Base-by-base conservation (phyloP, 1,140 invertebrate genomes). In the Tetragnatha versicolor region DNA sequence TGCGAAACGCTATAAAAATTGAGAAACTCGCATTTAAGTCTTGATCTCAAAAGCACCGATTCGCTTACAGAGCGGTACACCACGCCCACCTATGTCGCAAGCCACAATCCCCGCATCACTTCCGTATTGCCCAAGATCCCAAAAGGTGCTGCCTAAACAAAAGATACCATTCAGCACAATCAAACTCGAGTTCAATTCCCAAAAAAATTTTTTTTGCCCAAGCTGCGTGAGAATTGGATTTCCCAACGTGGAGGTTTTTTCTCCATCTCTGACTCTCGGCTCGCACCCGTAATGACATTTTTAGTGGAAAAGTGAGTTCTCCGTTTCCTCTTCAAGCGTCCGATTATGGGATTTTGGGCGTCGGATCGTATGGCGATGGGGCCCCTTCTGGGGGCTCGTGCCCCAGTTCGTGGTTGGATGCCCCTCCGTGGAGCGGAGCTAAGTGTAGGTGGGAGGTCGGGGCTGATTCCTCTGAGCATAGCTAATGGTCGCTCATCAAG, bases 401-500 rank as follows among this genome's bases (percentile, higher is more conserved):
- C 68, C 68, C 68, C 49, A 70, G n/a, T 70, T 70, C 51, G 68
- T 55, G 68, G 45, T 25, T 70, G 68, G 68, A 39, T 70, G 42
- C 49, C 49, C 39, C 39, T 39, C 10, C 10, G 7, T 37, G 29
- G 68, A 39, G 63, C 17, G 37, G 37, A 49, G 39, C 68, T 70
- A 37, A 70, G 68, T 70, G 68, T 70, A 55, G 68, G 68, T 55
- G 68, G 68, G 49, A 33, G 68, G 49, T 53, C 68, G 68, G 29
- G 10, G 25, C 20, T 33, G 42, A 47, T 35, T 39, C 55, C 47
- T 42, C 17, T 25, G 22, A 22, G 12, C 35, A 39, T 17, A 17
- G 0, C 22, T 42, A 65, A 65, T 42, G 61, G 22, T 27, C 9
- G 10, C 22, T 47, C 20, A 17, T 47, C 20, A 17, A n/a, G n/a